Evolutionary conservation across 2,797 vertebrate species (phyloP).

Genomic region (Pristis pectinata): DNA sequence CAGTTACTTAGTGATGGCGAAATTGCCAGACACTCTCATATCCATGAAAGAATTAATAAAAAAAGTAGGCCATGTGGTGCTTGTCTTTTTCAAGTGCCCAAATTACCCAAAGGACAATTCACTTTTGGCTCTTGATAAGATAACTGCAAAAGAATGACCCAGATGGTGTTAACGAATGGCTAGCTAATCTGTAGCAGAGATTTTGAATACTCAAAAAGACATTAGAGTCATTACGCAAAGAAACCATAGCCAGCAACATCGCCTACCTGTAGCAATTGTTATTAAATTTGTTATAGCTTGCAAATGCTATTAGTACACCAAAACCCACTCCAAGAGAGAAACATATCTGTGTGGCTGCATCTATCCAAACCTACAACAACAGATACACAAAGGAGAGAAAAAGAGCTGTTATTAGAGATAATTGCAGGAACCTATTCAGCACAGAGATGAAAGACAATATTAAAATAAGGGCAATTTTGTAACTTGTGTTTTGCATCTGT

Average conservation of each 20-base stretch:
- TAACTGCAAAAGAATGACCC: background rate
- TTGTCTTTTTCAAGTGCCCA: background rate
- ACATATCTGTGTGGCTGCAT: conserved; percentile 85
- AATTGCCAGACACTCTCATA: background rate
- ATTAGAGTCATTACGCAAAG: background rate
- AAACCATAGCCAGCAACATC: background rate
- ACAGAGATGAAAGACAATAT: conserved; percentile 77
- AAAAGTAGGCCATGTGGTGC: background rate
- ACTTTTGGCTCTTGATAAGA: background rate
- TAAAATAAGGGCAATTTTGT: conserved; percentile 80
- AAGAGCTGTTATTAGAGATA: conserved; percentile 78
- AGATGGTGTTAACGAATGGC: background rate
- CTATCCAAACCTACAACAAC: conserved; percentile 77
- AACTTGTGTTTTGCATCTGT: conserved; percentile 74
- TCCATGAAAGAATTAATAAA: no score
- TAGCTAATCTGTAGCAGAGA: background rate
- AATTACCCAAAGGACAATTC: background rate
- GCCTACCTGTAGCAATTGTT: conserved; percentile 85
- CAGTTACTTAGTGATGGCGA: background rate
- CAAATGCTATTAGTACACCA: conserved; percentile 87
- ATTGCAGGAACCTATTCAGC: conserved; percentile 85
- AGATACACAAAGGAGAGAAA: conserved; percentile 49
- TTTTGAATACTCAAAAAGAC: background rate
- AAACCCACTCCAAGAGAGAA: conserved; percentile 90
- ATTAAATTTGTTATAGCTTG: conserved; percentile 90